Evolutionary conservation across 2,888 invertebrate genomes (phyloP), one percentile per base, ranked within the genome.

Genomic region (Sialis fuliginosa): DNA sequence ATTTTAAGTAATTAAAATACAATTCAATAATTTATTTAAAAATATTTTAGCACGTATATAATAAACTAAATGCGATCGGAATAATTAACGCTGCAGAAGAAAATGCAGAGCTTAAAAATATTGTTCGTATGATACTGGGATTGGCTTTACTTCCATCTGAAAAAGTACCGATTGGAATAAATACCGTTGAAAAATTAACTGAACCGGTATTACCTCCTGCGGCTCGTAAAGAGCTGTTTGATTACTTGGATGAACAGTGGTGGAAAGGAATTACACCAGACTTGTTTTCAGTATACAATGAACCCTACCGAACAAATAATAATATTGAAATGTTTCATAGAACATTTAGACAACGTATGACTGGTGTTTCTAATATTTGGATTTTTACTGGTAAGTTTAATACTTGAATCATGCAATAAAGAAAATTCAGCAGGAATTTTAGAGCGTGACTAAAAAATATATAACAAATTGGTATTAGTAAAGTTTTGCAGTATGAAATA

Each of bases 301-400:
- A 31, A 10, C 47, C 47, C 22, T 34, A 33, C 8, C 31, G 33
- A 8, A 42, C 42, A 13, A 47, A 47, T 31, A 47, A 47, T 31
- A 47, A 47, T 47, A 47, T 47, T 12, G 33, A 47, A 12, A 47
- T 47, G 47, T 47, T 47, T 31, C 47, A 47, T 13, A 47, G 42
- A 33, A 47, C 47, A 31, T 34, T 47, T 12, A 37, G 47, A 8
- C 47, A 47, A 42, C 33, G 47, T 5, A 39, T 47, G 12, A 42
- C 13, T 10, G 42, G 42, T 30, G 42, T 47, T 9, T 35, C 42
- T 12, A 42, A 47, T 31, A 42, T 42, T 6, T 47, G 47, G 47
- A 35, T 34, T n/a, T 47, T 47, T n/a, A 47, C 47, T 7, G 42
- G 42, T 42, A 22, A 22, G 22, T 22, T 22, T 22, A 22, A 4